These are phyloP conservation scores for Herminia tarsipennalis DNA, from an alignment of 2,888 invertebrate genomes.

Conservation along the genomic window DNA sequence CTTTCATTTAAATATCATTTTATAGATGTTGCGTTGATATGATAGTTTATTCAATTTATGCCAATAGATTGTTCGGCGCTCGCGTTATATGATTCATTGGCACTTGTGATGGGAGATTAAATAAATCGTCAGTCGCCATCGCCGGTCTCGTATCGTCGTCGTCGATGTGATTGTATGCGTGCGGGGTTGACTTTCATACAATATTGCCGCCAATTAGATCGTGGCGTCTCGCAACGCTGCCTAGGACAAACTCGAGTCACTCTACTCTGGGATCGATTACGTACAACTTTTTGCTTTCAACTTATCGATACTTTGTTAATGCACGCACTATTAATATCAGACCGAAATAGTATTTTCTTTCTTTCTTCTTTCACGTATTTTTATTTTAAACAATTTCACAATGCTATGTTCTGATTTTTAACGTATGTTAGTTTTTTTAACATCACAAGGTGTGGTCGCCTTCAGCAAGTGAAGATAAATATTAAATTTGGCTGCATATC, in stretches of 20 bases:
- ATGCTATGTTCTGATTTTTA: too few species aligned
- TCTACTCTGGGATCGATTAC: slow-evolving; percentile 36
- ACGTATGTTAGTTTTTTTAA: too few species aligned
- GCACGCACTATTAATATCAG: too few species aligned
- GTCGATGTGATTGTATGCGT: slow-evolving; percentile 43
- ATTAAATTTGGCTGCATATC: slow-evolving; percentile 51
- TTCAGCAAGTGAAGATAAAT: slow-evolving; percentile 23
- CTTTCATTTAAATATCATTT: slow-evolving; percentile 56
- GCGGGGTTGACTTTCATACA: slow-evolving; percentile 52
- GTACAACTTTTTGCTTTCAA: slow-evolving; percentile 11
- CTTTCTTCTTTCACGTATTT: not conserved
- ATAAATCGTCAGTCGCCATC: slow-evolving; percentile 64
- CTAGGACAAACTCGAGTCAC: slow-evolving; percentile 38
- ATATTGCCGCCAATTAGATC: slow-evolving; percentile 57
- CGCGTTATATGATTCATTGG: slow-evolving; percentile 64
- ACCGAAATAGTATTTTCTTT: too few species aligned
- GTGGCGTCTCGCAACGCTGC: slow-evolving; percentile 45
- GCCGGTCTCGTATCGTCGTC: slow-evolving; percentile 50
- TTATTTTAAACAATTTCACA: slow-evolving; percentile 1
- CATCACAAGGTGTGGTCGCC: too few species aligned
- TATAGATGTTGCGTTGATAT: slow-evolving; percentile 44
- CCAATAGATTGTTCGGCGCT: slow-evolving; percentile 55
- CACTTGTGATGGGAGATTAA: slow-evolving; percentile 61
- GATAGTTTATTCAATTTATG: slow-evolving; percentile 67
- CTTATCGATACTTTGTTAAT: slow-evolving; percentile 11